A percentile compares a stretch with the other conserved stretches of the same genome.
These are phyloP conservation scores for Macroglossus sobrinus DNA, from an alignment of 2,113 vertebrate genomes.

Conservation along the genomic window DNA sequence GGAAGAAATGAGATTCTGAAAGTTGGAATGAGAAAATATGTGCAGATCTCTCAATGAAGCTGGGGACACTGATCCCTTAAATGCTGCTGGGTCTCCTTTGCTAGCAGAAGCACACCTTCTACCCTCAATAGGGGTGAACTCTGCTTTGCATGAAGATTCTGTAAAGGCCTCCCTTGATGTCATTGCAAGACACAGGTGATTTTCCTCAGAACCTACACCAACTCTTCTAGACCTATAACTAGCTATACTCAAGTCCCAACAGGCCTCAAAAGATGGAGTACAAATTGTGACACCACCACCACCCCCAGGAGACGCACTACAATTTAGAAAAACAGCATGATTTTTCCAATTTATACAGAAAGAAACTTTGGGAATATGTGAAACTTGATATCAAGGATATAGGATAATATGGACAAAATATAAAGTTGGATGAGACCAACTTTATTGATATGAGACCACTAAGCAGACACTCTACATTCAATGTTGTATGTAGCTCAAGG, in stretches of 20 bases:
- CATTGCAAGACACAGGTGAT: not conserved
- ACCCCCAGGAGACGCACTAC: not conserved
- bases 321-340: not conserved
- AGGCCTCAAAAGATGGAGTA: not conserved
- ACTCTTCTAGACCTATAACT: not conserved
- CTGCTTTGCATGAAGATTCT: not conserved
- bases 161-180: not conserved
- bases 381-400: not conserved
- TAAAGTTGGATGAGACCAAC: not conserved
- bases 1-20: not conserved
- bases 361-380: not conserved
- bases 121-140: not conserved
- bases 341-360: not conserved
- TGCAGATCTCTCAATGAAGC: not conserved
- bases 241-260: not conserved
- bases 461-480: not conserved
- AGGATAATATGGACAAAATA: not conserved
- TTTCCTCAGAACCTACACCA: not conserved
- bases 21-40: not conserved
- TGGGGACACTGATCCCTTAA: not conserved
- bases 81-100: not conserved
- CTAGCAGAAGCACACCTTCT: not conserved
- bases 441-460: not conserved
- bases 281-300: not conserved
- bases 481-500: not conserved